Evolutionary conservation across 2,797 vertebrate genomes (phyloP), one percentile per base, ranked within the genome.

Genomic region (Onychomys leucogaster): DNA sequence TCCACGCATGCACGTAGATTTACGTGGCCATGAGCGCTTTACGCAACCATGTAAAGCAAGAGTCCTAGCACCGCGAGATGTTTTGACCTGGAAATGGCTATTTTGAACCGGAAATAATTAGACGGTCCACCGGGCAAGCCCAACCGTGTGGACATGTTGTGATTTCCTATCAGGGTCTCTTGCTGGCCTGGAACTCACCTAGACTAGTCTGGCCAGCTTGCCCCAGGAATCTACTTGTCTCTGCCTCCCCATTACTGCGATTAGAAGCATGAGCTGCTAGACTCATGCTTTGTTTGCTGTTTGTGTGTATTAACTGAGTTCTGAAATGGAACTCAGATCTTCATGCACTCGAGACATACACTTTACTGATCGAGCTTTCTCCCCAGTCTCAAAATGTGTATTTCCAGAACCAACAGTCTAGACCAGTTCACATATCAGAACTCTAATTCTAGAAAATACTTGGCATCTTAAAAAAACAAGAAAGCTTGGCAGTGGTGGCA

Each of bases 381-480:
- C 5, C 49, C 52, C 69, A 41, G 27, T 75, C 27, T 52, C 52
- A 59, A 75, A 88, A 59, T 25, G 37, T 43, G 27, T 75, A 65
- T 82, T 93, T 96, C n/a, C n/a, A 92, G 61, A 84, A 95, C 10
- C 82, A 27, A 80, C 17, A 83, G 29, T 67, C 41, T 81, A 93
- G 76, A 93, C 23, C 41, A 87, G 29, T 73, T 90, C 37, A 83
- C 14, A 49, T 65, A 76, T 59, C n/a, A 93, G 46, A 96, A 96
- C 83, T 67, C 1, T 88, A 92, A 90, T 49, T 94, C 41, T 89
- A 90, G 61, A 89, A 89, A 96, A 89, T 14, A 90, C 46, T 27
- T 81, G 76, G 46, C 25, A 93, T 16, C 34, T 93, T 46, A 59
- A 32, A 59, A 82, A 82, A 55, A 46, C 5, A 55, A 55, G 55